These are phyloP conservation scores for Lucifuga dentata DNA, from an alignment of 2,113 vertebrate genomes.

Conservation along the genomic window DNA sequence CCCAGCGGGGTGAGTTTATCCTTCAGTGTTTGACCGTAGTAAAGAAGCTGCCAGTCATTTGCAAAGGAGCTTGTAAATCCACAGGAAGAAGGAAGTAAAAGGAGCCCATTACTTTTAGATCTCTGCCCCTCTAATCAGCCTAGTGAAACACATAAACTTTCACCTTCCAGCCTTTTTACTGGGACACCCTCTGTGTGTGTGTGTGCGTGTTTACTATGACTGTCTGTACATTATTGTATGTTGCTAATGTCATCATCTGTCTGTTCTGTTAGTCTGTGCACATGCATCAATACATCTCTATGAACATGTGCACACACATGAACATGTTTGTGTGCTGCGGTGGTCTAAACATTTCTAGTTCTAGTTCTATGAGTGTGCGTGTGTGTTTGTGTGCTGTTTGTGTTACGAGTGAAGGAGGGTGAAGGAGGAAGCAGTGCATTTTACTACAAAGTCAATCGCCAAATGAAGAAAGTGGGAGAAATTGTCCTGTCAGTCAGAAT, in stretches of 20 bases:
- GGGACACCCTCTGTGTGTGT: slow-evolving; percentile 28
- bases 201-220: neutral
- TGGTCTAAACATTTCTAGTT: neutral
- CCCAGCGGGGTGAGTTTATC: slow-evolving; percentile 61
- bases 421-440: slow-evolving; percentile 47
- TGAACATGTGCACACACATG: neutral
- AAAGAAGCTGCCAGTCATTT: slow-evolving; percentile 82
- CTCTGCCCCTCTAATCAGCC: slow-evolving; percentile 77
- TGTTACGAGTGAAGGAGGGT: slow-evolving; percentile 31
- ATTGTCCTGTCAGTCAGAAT: slow-evolving; percentile 76
- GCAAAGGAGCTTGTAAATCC: slow-evolving; percentile 77
- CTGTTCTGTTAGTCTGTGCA: neutral
- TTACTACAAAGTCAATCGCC: slow-evolving; percentile 68
- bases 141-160: slow-evolving; percentile 80
- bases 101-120: slow-evolving; percentile 81
- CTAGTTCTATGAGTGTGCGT: neutral
- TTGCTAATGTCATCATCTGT: too few species aligned
- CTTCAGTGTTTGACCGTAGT: slow-evolving; percentile 78
- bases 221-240: too few species aligned
- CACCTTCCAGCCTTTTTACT: slow-evolving; percentile 76
- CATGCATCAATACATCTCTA: neutral
- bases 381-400: slow-evolving; percentile 17
- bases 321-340: neutral
- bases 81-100: slow-evolving; percentile 75
- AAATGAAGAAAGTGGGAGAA: slow-evolving; percentile 59